Conservation (phyloP, 2,113 vertebrate species). For the Sisor rabdophorus region DNA sequence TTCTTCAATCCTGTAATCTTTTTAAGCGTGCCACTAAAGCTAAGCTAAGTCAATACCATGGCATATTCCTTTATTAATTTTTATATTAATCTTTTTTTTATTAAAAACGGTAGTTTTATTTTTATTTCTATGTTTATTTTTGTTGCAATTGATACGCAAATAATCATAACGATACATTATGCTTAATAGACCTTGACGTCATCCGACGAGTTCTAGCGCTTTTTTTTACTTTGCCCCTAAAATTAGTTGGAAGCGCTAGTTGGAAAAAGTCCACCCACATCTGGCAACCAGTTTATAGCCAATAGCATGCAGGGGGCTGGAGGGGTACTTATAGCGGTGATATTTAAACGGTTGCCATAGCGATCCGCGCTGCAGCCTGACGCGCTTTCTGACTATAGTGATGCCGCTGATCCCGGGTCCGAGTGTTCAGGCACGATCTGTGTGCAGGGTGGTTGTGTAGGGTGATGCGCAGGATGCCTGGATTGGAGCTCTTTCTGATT, state of each 20-base stretch:
- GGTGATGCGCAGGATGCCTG: constrained; percentile 72
- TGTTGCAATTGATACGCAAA: neutral
- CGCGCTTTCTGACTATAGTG: constrained; percentile 10
- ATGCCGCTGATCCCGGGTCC: constrained; percentile 13
- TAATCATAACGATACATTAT: neutral
- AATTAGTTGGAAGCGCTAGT: neutral
- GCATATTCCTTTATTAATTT: no score
- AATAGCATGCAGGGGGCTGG: constrained; percentile 5
- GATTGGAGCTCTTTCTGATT: constrained; percentile 70
- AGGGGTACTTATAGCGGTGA: constrained; percentile 21
- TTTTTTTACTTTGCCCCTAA: neutral
- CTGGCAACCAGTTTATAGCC: constrained; percentile 19
- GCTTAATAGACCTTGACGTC: neutral
- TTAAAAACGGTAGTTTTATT: no score
- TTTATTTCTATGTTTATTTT: no score
- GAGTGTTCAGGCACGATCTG: neutral
- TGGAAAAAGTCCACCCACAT: neutral
- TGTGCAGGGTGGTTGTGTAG: neutral
- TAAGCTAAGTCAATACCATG: no score
- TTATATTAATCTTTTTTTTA: no score
- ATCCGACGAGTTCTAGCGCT: neutral
- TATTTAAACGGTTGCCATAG: constrained; percentile 35
- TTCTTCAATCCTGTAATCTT: no score
- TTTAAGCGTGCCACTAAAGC: no score
- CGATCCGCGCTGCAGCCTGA: constrained; percentile 9